Conservation (phyloP, 1,140 invertebrate genomes). For the Zaprionus gabonicus region DNA sequence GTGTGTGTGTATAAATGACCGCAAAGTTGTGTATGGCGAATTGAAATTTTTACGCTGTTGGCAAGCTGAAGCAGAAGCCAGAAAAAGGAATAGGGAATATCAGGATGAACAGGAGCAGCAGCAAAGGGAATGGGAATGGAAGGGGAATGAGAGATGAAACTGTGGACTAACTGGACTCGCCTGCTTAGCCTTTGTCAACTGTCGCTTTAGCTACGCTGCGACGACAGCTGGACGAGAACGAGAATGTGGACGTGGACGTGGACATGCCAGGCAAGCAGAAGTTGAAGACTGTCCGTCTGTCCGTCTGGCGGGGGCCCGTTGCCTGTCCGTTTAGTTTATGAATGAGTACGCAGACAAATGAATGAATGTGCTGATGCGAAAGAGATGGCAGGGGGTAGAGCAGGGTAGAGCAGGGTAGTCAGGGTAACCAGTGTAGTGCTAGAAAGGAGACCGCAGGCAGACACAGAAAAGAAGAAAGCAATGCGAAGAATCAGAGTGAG, state of each 20-base stretch:
- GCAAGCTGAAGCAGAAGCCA: neutral
- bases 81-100: neutral
- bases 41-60: conserved; percentile 75
- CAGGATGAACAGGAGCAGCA: neutral
- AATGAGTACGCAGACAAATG: conserved; percentile 68
- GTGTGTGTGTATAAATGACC: conserved; percentile 65
- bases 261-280: neutral
- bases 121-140: neutral
- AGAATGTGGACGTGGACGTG: neutral
- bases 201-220: conserved; percentile 68
- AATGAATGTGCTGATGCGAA: conserved; percentile 57
- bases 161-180: conserved; percentile 67
- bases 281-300: too few relatives aligned
- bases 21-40: conserved; percentile 75
- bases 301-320: conserved; percentile 2
- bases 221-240: conserved; percentile 60
- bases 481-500: conserved; percentile 1
- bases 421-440: conserved; percentile 17
- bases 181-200: conserved; percentile 81
- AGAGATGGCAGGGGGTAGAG: conserved; percentile 8
- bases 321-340: conserved; percentile 67
- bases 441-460: conserved; percentile 10
- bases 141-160: conserved; percentile 55
- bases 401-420: neutral
- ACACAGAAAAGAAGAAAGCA: conserved; percentile 1